Evolutionary conservation across 2,113 vertebrate species (phyloP).

Genomic region (Phocoena phocoena): DNA sequence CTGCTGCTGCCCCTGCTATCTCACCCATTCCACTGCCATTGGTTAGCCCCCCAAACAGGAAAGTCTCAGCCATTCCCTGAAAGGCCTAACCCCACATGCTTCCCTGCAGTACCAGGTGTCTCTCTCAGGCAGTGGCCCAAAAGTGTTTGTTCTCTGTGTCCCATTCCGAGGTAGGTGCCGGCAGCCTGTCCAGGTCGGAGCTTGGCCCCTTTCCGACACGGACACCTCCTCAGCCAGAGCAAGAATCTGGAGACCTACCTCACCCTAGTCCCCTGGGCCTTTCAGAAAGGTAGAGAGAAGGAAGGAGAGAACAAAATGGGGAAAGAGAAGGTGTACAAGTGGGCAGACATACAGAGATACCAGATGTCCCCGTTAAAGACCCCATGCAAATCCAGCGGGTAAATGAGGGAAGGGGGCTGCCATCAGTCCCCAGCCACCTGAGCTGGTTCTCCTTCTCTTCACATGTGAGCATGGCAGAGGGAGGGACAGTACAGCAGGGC

Average conservation of each 20-base stretch:
- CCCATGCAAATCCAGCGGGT: neutral
- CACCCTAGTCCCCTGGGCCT: neutral
- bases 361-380: neutral
- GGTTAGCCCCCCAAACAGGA: neutral
- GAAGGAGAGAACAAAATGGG: neutral
- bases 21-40: neutral
- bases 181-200: neutral
- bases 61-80: neutral
- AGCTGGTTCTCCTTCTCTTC: neutral
- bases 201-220: neutral
- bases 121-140: neutral
- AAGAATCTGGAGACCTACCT: neutral
- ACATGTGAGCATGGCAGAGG: neutral
- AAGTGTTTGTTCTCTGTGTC: neutral
- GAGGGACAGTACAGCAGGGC: neutral
- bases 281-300: neutral
- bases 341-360: neutral
- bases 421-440: neutral
- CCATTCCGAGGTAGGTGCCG: neutral
- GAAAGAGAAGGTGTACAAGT: neutral
- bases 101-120: neutral
- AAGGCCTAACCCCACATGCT: neutral
- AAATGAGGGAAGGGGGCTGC: neutral
- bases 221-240: neutral
- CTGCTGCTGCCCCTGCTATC: slow-evolving; percentile 4